These are phyloP conservation scores for Conistra vaccinii DNA, from an alignment of 2,888 invertebrate genomes.

Conservation along the genomic window DNA sequence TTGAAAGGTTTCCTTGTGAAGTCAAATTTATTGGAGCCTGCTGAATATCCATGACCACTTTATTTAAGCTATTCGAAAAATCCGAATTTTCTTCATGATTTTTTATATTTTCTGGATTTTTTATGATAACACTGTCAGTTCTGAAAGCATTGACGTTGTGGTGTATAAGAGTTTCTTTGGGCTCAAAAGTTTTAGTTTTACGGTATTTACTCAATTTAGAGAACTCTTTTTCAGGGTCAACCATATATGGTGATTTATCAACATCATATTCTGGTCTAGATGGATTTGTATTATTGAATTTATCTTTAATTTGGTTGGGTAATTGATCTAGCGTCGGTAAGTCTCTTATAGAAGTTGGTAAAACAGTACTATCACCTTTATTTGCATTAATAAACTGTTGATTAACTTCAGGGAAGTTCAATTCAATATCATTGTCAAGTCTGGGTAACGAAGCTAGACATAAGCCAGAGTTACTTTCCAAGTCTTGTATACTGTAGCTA, in stretches of 20 bases:
- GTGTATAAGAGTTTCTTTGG: conserved; percentile 62
- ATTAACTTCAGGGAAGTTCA: conserved; percentile 88
- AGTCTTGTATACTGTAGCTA: conserved; percentile 84
- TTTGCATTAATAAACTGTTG: conserved; percentile 89
- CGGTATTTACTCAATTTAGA: conserved; percentile 85
- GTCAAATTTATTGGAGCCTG: conserved; percentile 73
- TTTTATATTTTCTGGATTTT: conserved; percentile 86
- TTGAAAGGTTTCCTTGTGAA: conserved; percentile 64
- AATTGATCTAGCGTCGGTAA: conserved; percentile 71
- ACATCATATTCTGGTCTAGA: conserved; percentile 50
- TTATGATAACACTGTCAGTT: conserved; percentile 88
- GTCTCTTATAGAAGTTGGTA: conserved; percentile 68
- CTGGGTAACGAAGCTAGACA: conserved; percentile 86
- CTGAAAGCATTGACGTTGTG: conserved; percentile 73
- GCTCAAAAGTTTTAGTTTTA: conserved; percentile 75
- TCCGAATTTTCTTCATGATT: conserved; percentile 69
- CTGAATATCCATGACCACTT: conserved; percentile 56
- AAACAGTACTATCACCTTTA: conserved; percentile 75
- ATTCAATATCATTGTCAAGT: conserved; percentile 87
- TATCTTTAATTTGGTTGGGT: conserved; percentile 54
- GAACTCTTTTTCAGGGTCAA: conserved; percentile 77
- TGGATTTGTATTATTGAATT: conserved; percentile 50
- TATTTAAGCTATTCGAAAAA: conserved; percentile 45
- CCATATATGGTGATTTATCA: conserved; percentile 62
- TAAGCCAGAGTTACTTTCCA: conserved; percentile 85